Percentiles rank a stretch among this genome's conserved stretches.
phyloP scores from a whole-genome alignment of 2,888 invertebrate species.

The Sialis fuliginosa region DNA sequence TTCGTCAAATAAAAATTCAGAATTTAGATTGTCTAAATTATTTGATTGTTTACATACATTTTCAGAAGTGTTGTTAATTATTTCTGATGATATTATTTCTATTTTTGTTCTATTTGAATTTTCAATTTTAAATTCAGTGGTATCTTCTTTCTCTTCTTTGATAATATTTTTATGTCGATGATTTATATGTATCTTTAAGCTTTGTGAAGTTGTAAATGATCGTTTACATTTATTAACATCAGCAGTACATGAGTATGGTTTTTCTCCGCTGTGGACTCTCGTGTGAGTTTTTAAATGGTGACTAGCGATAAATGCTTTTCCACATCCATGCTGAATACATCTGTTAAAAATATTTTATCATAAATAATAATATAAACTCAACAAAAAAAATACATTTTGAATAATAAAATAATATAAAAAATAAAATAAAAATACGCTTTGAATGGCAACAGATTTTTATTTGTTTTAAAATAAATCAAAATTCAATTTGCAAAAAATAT shows the following conservation, averaged over 20 bases:
- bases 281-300: conserved; percentile 87
- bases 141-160: background rate
- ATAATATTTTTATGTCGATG: conserved; percentile 34
- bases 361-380: conserved; percentile 1
- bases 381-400: background rate
- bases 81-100: background rate
- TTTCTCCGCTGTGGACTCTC: conserved; percentile 60
- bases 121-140: conserved; percentile 1
- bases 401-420: too few relatives aligned
- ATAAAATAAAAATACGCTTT: too few relatives aligned
- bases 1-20: too few relatives aligned
- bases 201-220: conserved; percentile 72
- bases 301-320: conserved; percentile 83
- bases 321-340: conserved; percentile 68
- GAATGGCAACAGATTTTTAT: too few relatives aligned
- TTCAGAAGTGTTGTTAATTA: background rate
- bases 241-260: conserved; percentile 56
- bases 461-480: too few relatives aligned
- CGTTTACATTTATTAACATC: conserved; percentile 46
- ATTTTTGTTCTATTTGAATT: background rate
- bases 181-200: conserved; percentile 61
- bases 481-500: too few relatives aligned
- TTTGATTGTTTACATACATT: too few relatives aligned
- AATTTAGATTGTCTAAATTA: too few relatives aligned
- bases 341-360: conserved; percentile 25